Evolutionary conservation across 2,113 vertebrate genomes (phyloP), one percentile per base, ranked within the genome.

Genomic region (Galemys pyrenaicus): DNA sequence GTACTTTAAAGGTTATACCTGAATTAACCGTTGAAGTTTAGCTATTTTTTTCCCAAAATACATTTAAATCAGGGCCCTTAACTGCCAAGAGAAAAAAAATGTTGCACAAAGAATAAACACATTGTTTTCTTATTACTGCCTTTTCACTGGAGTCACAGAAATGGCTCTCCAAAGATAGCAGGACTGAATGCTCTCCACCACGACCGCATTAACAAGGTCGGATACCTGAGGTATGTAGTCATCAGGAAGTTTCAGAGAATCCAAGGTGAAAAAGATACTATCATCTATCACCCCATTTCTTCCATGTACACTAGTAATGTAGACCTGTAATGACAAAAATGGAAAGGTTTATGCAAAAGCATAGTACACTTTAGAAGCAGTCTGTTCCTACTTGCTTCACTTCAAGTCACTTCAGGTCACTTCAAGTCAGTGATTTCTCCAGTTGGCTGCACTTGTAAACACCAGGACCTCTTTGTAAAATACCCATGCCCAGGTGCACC

Each of bases 121-220:
- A 6, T 26, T 46, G 4, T n/a, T 91, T 2, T 68, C 3, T 73
- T 24, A 30, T 96, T 98, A 98, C 98, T 97, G 85, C n/a, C 96
- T 92, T 89, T 80, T 82, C 77, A 97, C 97, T 2, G 98, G 99
- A 30, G 98, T 98, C 97, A 99, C 98, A 96, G 98, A 99, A 75
- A 99, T 95, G 10, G 99, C 99, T 98, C 99, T 98, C 99, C 99
- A 99, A 77, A 95, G 71, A 85, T 98, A 99, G 64, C 98, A 96
- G 0, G 98, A 98, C 95, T 99, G 99, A 94, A 67, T 98, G 97
- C 98, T 99, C 92, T 99, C 99, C 95, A 99, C 98, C 92, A 98
- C 98, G 7, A 99, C 97, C 0, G 98, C 65, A 62, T 98, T 99
- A 80, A 99, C 99, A 12, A 98, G 4, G 46, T 99, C 98, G 41